These are phyloP conservation scores for Pinctada fucata DNA, from an alignment of 2,888 invertebrate species.

Conservation along the genomic window DNA sequence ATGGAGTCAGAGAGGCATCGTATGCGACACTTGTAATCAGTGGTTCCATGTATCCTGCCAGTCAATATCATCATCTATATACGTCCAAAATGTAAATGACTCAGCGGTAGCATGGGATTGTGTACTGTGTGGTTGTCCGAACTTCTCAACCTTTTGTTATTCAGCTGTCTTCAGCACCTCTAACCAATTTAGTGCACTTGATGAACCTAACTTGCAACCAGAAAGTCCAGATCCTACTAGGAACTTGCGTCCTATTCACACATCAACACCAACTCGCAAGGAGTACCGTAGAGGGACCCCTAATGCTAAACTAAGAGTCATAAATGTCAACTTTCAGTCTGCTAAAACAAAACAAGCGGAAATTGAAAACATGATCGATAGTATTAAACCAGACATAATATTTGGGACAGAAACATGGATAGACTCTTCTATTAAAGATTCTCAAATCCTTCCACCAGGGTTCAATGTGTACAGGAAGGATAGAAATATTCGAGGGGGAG, in stretches of 20 bases:
- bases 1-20: constrained; percentile 25
- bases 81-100: neutral
- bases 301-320: constrained; percentile 1
- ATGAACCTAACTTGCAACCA: no score
- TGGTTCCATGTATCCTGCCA: constrained; percentile 26
- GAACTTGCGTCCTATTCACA: no score
- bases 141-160: neutral
- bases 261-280: no score
- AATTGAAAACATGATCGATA: constrained; percentile 17
- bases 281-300: no score
- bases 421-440: neutral
- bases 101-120: constrained; percentile 24
- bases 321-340: constrained; percentile 18
- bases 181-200: no score
- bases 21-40: constrained; percentile 29
- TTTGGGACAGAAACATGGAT: neutral
- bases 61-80: neutral
- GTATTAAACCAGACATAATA: constrained; percentile 7
- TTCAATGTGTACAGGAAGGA: constrained; percentile 24
- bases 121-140: constrained; percentile 10
- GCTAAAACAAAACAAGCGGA: constrained; percentile 7
- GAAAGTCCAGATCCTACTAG: no score
- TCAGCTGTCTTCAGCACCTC: neutral
- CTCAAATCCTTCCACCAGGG: constrained; percentile 6
- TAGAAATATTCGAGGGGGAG: neutral